A percentile compares a stretch with the other conserved stretches of the same genome.
These are phyloP conservation scores for Lordiphosa mommai DNA, from an alignment of 1,140 invertebrate genomes.

Conservation along the genomic window DNA sequence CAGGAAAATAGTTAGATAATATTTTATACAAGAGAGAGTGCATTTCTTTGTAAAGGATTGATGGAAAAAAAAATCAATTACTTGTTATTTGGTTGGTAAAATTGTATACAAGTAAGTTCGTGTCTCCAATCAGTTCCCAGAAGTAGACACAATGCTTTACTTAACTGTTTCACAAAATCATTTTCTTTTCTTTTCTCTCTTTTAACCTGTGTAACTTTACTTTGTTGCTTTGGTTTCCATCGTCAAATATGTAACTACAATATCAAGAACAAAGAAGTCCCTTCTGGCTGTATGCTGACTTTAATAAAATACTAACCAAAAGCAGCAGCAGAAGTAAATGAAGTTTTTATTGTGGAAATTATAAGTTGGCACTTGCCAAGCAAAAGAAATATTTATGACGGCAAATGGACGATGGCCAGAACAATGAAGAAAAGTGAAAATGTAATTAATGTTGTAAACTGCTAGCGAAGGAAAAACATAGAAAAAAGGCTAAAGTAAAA, in stretches of 20 bases:
- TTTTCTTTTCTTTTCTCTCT: too few species aligned
- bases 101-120: too few species aligned
- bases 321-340: background rate
- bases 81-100: too few species aligned
- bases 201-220: background rate
- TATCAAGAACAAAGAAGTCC: background rate
- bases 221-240: background rate
- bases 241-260: background rate
- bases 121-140: too few species aligned
- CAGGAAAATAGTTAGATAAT: slow-evolving; percentile 21
- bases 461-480: slow-evolving; percentile 26
- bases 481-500: slow-evolving; percentile 6
- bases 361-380: slow-evolving; percentile 13
- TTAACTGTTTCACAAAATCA: background rate
- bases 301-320: slow-evolving; percentile 11
- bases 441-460: slow-evolving; percentile 45
- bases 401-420: background rate
- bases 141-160: too few species aligned
- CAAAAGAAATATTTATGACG: slow-evolving; percentile 14
- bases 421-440: slow-evolving; percentile 1
- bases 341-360: slow-evolving; percentile 10
- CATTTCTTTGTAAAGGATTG: slow-evolving; percentile 12
- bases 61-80: slow-evolving; percentile 12
- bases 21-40: slow-evolving; percentile 10
- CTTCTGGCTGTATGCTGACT: background rate